Percentiles rank a stretch among this genome's conserved stretches.
Evolutionary conservation across 2,888 invertebrate genomes (phyloP).

Genomic region (Nymphalis urticae): DNA sequence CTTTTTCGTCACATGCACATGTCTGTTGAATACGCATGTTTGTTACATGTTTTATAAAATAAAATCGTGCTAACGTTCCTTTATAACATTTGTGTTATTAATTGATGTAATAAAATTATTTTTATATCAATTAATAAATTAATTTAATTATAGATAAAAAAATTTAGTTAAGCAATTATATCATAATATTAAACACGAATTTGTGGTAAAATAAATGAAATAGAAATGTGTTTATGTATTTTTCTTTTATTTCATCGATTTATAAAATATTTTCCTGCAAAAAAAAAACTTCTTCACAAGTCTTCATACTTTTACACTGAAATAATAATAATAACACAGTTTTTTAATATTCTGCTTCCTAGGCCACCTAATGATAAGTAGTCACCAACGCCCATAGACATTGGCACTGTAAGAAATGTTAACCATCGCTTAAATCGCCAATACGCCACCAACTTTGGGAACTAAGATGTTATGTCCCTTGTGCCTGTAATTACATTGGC

Average conservation of each 20-base stretch:
- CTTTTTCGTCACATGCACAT: constrained; percentile 4
- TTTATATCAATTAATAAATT: constrained; percentile 12
- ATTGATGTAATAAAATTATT: constrained; percentile 8
- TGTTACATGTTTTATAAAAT: constrained; percentile 5
- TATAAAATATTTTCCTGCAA: no score
- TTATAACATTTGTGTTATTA: constrained; percentile 8
- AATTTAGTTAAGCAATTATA: constrained; percentile 32
- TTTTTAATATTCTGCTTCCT: no score
- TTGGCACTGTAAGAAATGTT: no score
- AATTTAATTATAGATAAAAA: constrained; percentile 18
- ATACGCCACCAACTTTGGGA: no score
- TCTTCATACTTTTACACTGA: no score
- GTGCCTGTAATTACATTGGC: no score
- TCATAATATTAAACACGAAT: constrained; percentile 17
- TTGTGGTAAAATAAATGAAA: constrained; percentile 23
- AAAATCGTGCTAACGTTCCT: constrained; percentile 1
- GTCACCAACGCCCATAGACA: no score
- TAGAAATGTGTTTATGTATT: constrained; percentile 7
- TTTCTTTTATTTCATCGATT: neutral
- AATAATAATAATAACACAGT: no score
- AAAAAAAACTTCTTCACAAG: no score
- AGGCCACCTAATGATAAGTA: no score
- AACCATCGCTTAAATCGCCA: no score
- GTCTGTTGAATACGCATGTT: constrained; percentile 2
- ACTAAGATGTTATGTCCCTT: no score